Evolutionary conservation across 2,113 vertebrate genomes (phyloP), one percentile per base, ranked within the genome.

Genomic region (Natator depressus): DNA sequence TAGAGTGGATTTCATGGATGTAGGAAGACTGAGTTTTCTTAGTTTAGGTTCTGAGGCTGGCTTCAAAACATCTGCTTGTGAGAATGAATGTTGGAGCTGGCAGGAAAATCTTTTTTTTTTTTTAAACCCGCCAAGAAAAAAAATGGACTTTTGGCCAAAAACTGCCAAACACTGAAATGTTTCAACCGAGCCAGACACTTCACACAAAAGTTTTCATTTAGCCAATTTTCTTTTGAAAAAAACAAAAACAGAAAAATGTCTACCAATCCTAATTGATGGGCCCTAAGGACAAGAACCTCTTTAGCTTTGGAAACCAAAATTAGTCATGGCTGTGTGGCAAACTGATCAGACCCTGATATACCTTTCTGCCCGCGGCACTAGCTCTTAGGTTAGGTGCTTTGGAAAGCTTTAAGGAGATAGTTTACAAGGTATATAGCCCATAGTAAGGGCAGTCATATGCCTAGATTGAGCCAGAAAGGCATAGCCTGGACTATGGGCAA

Each of bases 271-370:
- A 47, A 46, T 27, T 6, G 47, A 27, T 47, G 19, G 86, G 5
- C 3, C n/a, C 59, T 87, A 55, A 80, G 51, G 1, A 62, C 55
- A 57, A 35, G 4, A 89, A 69, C 20, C 0, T 0, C 38, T 62
- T 55, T 46, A 84, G 5, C 80, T 85, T 88, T 89, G 85, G 35
- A 78, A 90, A 94, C 69, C 51, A 25, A 76, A 47, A 76, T 46
- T 47, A 27, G 24, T 47, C 38, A 47, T 46, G 22, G 22, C 11
- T 87, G 62, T 16, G 1, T 17, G 16, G 14, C 17, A 90, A 93
- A 79, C 5, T 1, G 2, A 1, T 92, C 19, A 76, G 35, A 59
- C 82, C 35, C 20, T 69, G 14, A 78, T 17, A 11, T 8, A 76
- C 25, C 20, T 55, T 91, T 88, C 57, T 85, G 6, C 4, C 38